phyloP scores from a whole-genome alignment of 2,797 vertebrate species.

The Clarias pachynema region DNA sequence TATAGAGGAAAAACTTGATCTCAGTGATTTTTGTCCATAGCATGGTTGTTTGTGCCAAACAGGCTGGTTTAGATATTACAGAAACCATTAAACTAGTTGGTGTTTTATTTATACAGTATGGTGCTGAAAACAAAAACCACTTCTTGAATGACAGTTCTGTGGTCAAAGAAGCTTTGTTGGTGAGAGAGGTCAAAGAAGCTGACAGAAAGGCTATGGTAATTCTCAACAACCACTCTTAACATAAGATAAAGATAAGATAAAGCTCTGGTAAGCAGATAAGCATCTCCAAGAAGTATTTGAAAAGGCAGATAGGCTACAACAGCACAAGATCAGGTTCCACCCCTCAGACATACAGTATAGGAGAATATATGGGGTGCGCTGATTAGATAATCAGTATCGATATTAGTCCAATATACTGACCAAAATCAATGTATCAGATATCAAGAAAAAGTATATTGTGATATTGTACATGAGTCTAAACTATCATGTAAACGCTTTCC shows the following conservation, averaged over 20 bases:
- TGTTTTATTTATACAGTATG: neutral
- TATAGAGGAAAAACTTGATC: neutral
- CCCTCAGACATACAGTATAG: neutral
- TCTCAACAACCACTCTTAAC: neutral
- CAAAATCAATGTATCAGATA: too few relatives aligned
- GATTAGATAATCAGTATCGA: too few relatives aligned
- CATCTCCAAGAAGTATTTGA: neutral
- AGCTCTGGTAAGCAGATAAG: neutral
- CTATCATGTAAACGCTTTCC: too few relatives aligned
- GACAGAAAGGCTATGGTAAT: neutral
- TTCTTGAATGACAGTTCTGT: neutral
- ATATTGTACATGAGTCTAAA: too few relatives aligned
- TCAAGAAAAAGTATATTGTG: too few relatives aligned
- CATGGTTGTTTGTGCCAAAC: too few relatives aligned
- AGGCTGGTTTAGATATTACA: neutral
- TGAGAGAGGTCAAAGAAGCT: neutral
- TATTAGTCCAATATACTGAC: too few relatives aligned
- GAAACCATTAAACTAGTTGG: neutral
- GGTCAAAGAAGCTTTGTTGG: neutral
- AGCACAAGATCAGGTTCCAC: neutral
- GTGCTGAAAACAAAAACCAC: neutral
- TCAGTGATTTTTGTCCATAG: neutral
- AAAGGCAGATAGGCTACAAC: neutral
- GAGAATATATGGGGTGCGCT: neutral
- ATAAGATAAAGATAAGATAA: neutral